Evolutionary conservation across 2,888 invertebrate species (phyloP).

Genomic region (Spodoptera littoralis): DNA sequence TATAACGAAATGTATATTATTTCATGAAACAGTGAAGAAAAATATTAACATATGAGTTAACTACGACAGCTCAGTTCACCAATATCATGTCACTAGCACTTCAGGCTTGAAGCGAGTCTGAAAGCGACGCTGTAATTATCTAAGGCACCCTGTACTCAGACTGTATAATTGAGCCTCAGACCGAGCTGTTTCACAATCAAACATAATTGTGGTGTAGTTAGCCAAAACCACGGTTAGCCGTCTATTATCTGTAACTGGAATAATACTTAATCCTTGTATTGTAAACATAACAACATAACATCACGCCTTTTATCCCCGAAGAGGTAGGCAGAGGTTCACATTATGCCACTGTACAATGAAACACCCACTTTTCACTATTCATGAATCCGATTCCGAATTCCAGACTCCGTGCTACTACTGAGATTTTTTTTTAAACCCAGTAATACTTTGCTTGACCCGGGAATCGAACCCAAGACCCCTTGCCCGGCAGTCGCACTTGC

Average conservation of each 20-base stretch:
- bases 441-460: too few species aligned
- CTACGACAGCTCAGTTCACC: neutral
- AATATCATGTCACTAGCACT: conserved; percentile 4
- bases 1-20: neutral
- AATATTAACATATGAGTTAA: neutral
- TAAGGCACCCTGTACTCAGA: conserved; percentile 33
- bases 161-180: conserved; percentile 32
- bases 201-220: conserved; percentile 25
- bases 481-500: too few species aligned
- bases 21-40: neutral
- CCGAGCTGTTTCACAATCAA: conserved; percentile 25
- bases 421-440: too few species aligned
- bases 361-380: too few species aligned
- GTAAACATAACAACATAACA: too few species aligned
- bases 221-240: conserved; percentile 5
- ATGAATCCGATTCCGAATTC: too few species aligned
- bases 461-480: too few species aligned
- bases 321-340: too few species aligned
- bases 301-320: too few species aligned
- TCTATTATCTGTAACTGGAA: too few species aligned
- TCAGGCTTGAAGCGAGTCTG: conserved; percentile 27
- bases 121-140: conserved; percentile 40
- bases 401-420: too few species aligned
- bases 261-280: neutral
- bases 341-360: too few species aligned